Percentiles rank a stretch among this genome's conserved stretches.
These are phyloP conservation scores for Tiliqua scincoides DNA, from an alignment of 2,113 vertebrate genomes.

Conservation along the genomic window DNA sequence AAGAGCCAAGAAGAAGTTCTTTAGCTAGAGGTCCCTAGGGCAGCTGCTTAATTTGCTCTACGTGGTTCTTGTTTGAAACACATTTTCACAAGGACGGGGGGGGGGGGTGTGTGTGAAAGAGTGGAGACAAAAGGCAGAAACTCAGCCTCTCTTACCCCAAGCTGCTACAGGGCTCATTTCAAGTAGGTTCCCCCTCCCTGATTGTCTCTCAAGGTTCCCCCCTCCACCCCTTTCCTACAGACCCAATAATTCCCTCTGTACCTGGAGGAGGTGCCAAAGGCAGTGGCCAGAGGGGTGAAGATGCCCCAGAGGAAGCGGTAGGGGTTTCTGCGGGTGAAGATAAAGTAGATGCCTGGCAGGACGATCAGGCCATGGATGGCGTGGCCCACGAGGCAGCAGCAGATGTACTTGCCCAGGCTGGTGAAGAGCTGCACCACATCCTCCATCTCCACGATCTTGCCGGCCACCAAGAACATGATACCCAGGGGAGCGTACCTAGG, in stretches of 20 bases:
- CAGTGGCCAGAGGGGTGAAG: conserved; percentile 83
- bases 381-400: conserved; percentile 87
- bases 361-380: conserved; percentile 85
- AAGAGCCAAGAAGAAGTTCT: too few species aligned
- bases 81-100: background rate
- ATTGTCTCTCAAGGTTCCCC: too few species aligned
- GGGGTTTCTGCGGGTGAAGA: conserved; percentile 88
- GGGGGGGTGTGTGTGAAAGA: background rate
- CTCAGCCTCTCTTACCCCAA: background rate
- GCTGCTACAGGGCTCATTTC: too few species aligned
- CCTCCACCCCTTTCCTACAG: background rate
- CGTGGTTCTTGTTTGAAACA: background rate
- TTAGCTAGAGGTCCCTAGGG: too few species aligned
- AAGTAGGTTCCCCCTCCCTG: background rate
- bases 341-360: conserved; percentile 86
- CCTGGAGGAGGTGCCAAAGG: conserved; percentile 93
- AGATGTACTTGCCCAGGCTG: conserved; percentile 88
- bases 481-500: conserved; percentile 89
- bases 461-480: conserved; percentile 92
- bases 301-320: conserved; percentile 90
- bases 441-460: conserved; percentile 89
- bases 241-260: conserved; percentile 32
- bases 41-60: too few species aligned
- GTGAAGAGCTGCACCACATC: conserved; percentile 80
- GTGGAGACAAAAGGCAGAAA: background rate